These are phyloP conservation scores for Alosa sapidissima DNA, from an alignment of 2,797 vertebrate species.

Conservation along the genomic window DNA sequence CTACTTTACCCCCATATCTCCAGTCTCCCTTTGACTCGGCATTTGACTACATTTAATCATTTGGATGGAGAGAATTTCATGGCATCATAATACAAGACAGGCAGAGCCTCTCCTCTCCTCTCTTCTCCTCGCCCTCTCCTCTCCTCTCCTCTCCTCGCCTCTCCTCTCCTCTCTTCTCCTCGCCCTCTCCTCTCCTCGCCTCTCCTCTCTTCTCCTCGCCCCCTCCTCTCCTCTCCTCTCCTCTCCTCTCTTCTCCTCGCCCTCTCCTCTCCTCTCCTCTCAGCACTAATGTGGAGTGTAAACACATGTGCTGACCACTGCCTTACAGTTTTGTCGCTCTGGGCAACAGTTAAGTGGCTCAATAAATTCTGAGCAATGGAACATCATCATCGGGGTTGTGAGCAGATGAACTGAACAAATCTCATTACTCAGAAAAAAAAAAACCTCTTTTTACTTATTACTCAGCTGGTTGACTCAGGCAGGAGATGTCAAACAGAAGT, in stretches of 20 bases:
- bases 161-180: too few species aligned
- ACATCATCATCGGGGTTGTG: background rate
- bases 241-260: background rate
- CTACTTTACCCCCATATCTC: too few species aligned
- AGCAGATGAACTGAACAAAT: background rate
- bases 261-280: background rate
- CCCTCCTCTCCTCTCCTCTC: background rate
- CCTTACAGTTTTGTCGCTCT: background rate
- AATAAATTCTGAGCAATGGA: background rate
- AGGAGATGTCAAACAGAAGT: slow-evolving; percentile 5
- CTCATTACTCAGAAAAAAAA: background rate
- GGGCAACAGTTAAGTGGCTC: background rate
- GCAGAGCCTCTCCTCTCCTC: too few species aligned
- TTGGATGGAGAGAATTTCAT: too few species aligned
- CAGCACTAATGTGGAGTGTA: background rate
- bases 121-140: too few species aligned
- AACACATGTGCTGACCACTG: background rate
- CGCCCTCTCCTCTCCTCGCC: too few species aligned
- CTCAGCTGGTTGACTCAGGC: background rate
- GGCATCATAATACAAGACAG: too few species aligned
- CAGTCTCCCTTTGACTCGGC: too few species aligned
- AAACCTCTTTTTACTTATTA: background rate
- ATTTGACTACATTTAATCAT: too few species aligned
- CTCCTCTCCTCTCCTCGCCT: background rate
- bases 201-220: too few species aligned